Base-by-base conservation (phyloP, 1,140 invertebrate species). In the Antheraea pernyi region DNA sequence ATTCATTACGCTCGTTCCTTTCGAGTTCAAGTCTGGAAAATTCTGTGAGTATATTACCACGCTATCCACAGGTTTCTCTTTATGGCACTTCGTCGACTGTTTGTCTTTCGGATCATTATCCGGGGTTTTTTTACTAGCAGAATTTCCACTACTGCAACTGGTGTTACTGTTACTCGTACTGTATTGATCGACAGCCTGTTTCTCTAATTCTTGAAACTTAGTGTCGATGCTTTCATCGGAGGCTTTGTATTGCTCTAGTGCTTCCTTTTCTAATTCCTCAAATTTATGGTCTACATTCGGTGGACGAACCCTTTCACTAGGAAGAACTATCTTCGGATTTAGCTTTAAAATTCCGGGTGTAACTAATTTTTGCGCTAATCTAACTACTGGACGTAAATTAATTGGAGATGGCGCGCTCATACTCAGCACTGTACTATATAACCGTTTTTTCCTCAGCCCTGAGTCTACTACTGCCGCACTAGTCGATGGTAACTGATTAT, bases 201-300 rank as follows among this genome's bases (percentile, higher is more conserved):
- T 86, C 74, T 93, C 91, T 48, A 93, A 75, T 64, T 91, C 91
- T 7, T 82, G 81, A 69, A 93, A 90, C 66, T 91, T 92, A 0
- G 87, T 89, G 69, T 92, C 89, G 75, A 93, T 92, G 73, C 91
- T 93, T 69, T 93, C 91, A 64, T 92, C 91, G 4, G 91, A 93
- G 3, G 88, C 85, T 74, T 93, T 93, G 63, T 93, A 93, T 66
- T 93, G 91, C 72, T 92, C 91, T n/a, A 93, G 69, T 18, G 91
- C 91, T 78, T 93, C 89, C 65, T 91, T 92, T 75, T 93, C 91
- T 3, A 93, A 75, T 71, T 92, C 89, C 48, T 92, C 91, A 73
- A 90, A 92, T 77, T 89, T 91, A 30, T 82, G 83, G 48, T 91
- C 89, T 3, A 86, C 79, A 22, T 82, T 85, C 13, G 82, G 76